Evolutionary conservation across 30 jellyfish, hydroid and myxozoan species (phyloP), one percentile per base, ranked within the genome.

Genomic region (Morbakka virulenta): DNA sequence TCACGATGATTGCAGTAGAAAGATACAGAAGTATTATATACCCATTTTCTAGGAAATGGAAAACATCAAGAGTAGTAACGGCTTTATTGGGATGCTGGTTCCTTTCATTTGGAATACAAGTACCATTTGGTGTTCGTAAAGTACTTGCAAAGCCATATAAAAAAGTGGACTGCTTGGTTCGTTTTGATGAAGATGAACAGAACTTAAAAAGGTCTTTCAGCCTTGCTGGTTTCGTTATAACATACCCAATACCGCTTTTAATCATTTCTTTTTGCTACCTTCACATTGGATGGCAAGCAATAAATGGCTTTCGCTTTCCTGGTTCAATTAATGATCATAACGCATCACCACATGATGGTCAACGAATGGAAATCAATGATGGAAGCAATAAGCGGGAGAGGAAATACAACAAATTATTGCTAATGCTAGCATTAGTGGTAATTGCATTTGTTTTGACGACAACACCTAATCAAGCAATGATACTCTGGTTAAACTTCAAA

Each of bases 391-490:
- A 35, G 21, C 32, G 13, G 2, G 50, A 25, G 13, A 70, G 31
- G 50, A 74, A 57, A 35, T 48, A 51, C 72, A 63, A 57, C 31
- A 79, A 64, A 30, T 57, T 79, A 20, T 52, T 66, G 67, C 35
- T 67, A 48, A 79, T 50, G 82, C 57, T 79, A 22, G 11, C 63
- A 14, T 48, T 75, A 65, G 67, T 79, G 27, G 41, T 79, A 17
- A 22, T 79, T 32, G 63, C 81, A 2, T 79, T 79, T 76, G 50
- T 79, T 21, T 61, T 67, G 0, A 79, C 89, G 11, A 79, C 89
- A n/a, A 79, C 89, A 29, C 89, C 89, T 6, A 79, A 79, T 32
- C 89, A 79, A 25, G 89, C 78, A 21, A 26, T 64, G 75, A 79
- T 79, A 21, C 67, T 79, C 22, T 79, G 89, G 89, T 26, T 24